Evolutionary conservation across 23 tunicate species (phyloP).

Genomic region (Styela clava): DNA sequence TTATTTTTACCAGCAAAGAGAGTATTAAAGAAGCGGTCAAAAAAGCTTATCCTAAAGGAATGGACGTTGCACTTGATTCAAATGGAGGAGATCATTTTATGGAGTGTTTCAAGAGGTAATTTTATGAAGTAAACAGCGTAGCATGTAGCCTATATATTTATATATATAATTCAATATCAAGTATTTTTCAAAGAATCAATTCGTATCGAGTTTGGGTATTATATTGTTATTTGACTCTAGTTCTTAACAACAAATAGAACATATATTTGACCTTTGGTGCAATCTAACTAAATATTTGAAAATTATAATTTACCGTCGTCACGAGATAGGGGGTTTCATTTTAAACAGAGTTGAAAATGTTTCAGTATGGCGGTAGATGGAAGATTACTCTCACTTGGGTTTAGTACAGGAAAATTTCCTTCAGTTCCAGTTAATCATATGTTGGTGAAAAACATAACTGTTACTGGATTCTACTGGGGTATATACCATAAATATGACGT

Average conservation of each 20-base stretch:
- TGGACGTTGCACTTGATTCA: constrained; percentile 76
- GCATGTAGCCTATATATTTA: too few species aligned
- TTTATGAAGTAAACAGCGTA: too few species aligned
- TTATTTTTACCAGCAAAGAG: constrained; percentile 65
- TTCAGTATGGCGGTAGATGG: constrained; percentile 72
- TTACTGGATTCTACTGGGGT: constrained; percentile 67
- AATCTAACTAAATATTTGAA: too few species aligned
- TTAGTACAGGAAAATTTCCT: constrained; percentile 76
- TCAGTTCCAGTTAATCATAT: constrained; percentile 74
- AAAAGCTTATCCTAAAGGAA: constrained; percentile 42
- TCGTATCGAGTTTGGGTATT: too few species aligned
- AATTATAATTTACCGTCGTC: too few species aligned
- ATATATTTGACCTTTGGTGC: too few species aligned
- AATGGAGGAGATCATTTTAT: constrained; percentile 75
- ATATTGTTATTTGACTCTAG: too few species aligned
- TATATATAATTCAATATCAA: too few species aligned
- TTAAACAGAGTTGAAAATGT: too few species aligned
- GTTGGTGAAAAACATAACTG: constrained; percentile 69
- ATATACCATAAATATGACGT: constrained; percentile 31
- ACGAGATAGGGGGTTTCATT: too few species aligned
- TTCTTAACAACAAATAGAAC: too few species aligned
- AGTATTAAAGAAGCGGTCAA: constrained; percentile 44
- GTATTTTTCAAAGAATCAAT: too few species aligned
- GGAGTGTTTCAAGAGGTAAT: constrained; percentile 49
- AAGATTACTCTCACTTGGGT: constrained; percentile 64